A percentile compares a stretch with the other conserved stretches of the same genome.
Conservation (phyloP, 92 coral and sea anemone genomes). For the Meandrina meandrites region DNA sequence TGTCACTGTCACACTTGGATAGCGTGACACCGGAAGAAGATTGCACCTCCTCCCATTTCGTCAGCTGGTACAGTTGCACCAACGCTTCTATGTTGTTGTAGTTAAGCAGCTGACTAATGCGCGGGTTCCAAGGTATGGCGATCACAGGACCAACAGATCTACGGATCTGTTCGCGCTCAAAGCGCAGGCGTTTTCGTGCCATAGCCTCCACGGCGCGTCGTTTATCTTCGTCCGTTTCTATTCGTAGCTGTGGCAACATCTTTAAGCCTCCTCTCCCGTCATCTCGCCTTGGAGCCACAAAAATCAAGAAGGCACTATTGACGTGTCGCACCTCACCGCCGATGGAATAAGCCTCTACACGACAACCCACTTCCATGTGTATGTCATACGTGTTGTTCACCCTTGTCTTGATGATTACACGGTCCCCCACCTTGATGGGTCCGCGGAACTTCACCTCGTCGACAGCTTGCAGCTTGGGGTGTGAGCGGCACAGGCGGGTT, state of each 20-base stretch:
- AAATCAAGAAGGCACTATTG: conserved; percentile 81
- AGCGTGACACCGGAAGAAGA: conserved; percentile 43
- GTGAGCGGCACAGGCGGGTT: conserved; percentile 69
- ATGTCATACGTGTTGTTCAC: conserved; percentile 72
- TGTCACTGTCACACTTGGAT: conserved; percentile 61
- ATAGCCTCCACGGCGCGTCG: conserved; percentile 66
- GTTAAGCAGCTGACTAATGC: conserved; percentile 61
- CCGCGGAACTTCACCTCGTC: conserved; percentile 75
- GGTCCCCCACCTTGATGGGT: conserved; percentile 73
- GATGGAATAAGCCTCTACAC: conserved; percentile 72
- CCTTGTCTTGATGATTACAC: conserved; percentile 72
- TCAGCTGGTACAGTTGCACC: conserved; percentile 58
- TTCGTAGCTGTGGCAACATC: conserved; percentile 40
- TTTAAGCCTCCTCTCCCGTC: conserved; percentile 56
- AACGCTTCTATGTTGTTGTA: conserved; percentile 69
- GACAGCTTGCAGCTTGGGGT: conserved; percentile 62
- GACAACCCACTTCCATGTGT: conserved; percentile 77
- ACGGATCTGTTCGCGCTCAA: conserved; percentile 67
- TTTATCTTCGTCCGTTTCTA: conserved; percentile 51
- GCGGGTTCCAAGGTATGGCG: conserved; percentile 66
- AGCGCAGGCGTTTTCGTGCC: conserved; percentile 57
- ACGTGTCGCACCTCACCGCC: conserved; percentile 77
- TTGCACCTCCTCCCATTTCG: conserved; percentile 65
- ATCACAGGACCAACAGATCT: conserved; percentile 76
- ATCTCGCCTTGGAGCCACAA: conserved; percentile 45